These are phyloP conservation scores for Drosophila cardini DNA, from an alignment of 1,140 invertebrate genomes.

Conservation along the genomic window DNA sequence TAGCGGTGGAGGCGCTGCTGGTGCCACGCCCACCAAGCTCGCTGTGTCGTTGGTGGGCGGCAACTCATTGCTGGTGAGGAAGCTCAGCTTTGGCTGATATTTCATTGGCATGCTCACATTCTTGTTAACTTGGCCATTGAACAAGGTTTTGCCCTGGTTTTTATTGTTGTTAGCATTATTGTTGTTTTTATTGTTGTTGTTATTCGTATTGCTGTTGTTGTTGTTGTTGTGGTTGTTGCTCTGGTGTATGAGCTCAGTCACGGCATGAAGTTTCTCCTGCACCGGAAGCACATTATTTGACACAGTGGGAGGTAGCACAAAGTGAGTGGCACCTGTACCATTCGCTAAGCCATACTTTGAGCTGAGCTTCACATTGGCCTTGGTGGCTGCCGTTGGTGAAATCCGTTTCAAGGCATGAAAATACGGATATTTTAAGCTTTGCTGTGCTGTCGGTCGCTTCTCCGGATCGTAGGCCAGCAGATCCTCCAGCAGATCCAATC, in stretches of 20 bases:
- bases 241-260: conserved; percentile 74
- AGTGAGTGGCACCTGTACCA: conserved; percentile 14
- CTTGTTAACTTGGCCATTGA: conserved; percentile 36
- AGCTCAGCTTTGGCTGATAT: conserved; percentile 69
- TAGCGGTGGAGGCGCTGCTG: conserved; percentile 16
- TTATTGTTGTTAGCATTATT: conserved; percentile 33
- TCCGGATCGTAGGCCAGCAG: conserved; percentile 97
- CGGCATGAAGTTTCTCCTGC: conserved; percentile 79
- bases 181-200: conserved; percentile 30
- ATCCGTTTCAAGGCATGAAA: conserved; percentile 89
- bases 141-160: conserved; percentile 43
- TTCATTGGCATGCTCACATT: conserved; percentile 61
- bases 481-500: conserved; percentile 93
- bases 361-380: conserved; percentile 74
- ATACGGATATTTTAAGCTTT: conserved; percentile 92
- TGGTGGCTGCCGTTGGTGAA: conserved; percentile 83
- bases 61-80: conserved; percentile 57
- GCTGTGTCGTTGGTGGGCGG: conserved; percentile 30
- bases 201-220: conserved; percentile 41
- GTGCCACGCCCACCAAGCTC: conserved; percentile 42
- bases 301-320: conserved; percentile 51
- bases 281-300: conserved; percentile 83
- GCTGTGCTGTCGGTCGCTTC: conserved; percentile 95
- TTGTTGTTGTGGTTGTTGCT: conserved; percentile 53
- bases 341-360: conserved; percentile 60